Evolutionary conservation across 2,113 vertebrate species (phyloP).

Genomic region (Eudorcas thomsonii): DNA sequence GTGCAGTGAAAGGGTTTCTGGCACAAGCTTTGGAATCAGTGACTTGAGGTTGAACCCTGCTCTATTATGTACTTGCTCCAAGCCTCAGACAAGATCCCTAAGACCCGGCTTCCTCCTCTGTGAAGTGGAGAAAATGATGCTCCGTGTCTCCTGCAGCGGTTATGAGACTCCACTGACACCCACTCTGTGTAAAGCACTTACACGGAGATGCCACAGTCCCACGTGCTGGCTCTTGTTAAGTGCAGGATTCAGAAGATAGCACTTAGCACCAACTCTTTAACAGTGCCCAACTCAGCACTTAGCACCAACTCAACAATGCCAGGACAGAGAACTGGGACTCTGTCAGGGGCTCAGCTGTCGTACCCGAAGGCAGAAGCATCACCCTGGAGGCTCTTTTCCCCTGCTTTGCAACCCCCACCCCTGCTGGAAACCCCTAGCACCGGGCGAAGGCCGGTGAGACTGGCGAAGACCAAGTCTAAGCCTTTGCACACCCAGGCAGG

Average conservation of each 20-base stretch:
- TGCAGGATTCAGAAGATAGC: too few species aligned
- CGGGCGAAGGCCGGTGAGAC: too few species aligned
- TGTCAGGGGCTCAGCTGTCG: not conserved
- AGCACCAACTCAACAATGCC: not conserved
- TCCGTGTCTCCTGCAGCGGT: rapidly evolving
- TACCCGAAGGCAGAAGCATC: not conserved
- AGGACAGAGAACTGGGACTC: not conserved
- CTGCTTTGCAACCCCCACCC: not conserved
- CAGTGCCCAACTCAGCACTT: not conserved
- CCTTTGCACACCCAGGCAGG: too few species aligned
- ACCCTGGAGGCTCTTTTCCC: not conserved
- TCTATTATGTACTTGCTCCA: too few species aligned
- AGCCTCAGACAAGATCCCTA: not conserved
- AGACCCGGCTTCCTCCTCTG: not conserved
- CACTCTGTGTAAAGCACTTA: not conserved
- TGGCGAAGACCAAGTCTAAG: not conserved
- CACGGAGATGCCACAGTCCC: too few species aligned
- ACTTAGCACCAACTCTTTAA: not conserved
- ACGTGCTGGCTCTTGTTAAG: rapidly evolving
- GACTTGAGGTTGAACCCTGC: not conserved
- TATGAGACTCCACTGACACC: not conserved
- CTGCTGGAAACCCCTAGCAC: not conserved
- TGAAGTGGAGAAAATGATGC: not conserved
- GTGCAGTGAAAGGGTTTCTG: not conserved
- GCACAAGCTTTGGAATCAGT: not conserved